Evolutionary conservation across 2,888 invertebrate genomes (phyloP), one percentile per base, ranked within the genome.

Genomic region (Cataglyphis cursor): DNA sequence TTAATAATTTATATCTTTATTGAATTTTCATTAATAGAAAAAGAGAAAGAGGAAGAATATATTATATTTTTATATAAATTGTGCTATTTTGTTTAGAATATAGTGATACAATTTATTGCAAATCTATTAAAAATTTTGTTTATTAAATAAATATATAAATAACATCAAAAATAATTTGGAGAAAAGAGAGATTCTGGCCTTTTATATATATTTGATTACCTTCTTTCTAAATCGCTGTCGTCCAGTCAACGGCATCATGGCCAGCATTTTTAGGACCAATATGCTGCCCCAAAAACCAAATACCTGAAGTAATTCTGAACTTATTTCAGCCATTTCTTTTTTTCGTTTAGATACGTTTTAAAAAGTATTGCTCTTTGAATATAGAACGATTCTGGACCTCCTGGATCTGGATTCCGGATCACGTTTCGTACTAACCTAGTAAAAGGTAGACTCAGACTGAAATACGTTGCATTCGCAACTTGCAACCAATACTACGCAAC

Each of bases 271-370:
- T 3, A 94, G 44, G 12, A 89, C 89, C 24, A 94, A 75, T 5
- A 93, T 21, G 28, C 91, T 80, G 31, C 92, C 82, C 93, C 93
- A 94, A 84, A 93, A 94, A 8, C 89, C 91, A 62, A 92, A 94
- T 21, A 91, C 57, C 78, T 85, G 91, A 15, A 92, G 65, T 10
- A 91, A 75, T 82, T 91, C 90, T 28, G 84, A 64, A 1, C 86
- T 48, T 31, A 90, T 65, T 0, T 61, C n/a, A 6, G 18, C 1
- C 75, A 85, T 70, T 4, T 68, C 44, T 41, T 0, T 0, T 1
- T 0, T 12, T 18, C 6, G 5, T 24, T 66, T 2, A 51, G 8
- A n/a, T 8, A 21, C 21, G 1, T 21, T 15, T 48, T 28, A 6
- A 51, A 51, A 51, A 51, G 18, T 51, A 51, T 51, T n/a, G n/a